phyloP scores from a whole-genome alignment of 2,797 vertebrate genomes.

The Diceros bicornis region DNA sequence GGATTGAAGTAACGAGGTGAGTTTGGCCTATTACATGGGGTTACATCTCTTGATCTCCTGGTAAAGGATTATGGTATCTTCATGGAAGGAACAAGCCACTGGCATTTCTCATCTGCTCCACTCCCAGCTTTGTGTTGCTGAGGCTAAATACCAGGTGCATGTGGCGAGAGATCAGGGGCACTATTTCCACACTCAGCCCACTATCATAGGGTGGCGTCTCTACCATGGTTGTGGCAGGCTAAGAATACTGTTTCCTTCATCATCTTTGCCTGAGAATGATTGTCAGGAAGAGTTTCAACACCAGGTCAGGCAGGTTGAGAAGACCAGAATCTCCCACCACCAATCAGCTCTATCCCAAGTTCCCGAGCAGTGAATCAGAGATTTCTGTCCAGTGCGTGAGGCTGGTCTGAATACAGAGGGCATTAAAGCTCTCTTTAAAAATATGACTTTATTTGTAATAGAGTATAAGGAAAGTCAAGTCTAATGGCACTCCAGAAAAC shows the following conservation, averaged over 20 bases:
- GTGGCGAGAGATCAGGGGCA: neutral
- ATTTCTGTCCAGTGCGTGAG: neutral
- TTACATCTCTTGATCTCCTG: neutral
- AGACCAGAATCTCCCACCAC: neutral
- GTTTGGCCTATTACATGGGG: neutral
- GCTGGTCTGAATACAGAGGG: neutral
- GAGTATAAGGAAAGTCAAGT: neutral
- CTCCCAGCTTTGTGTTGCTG: neutral
- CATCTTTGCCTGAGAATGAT: neutral
- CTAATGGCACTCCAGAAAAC: neutral
- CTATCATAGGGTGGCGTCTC: neutral
- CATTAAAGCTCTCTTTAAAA: neutral
- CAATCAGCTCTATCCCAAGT: neutral
- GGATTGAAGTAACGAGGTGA: neutral
- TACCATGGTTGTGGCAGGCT: neutral
- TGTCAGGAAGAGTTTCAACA: neutral
- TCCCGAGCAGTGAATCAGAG: neutral
- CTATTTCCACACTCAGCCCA: neutral
- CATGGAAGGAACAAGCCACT: neutral
- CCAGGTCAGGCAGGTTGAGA: neutral
- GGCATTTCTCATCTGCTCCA: neutral
- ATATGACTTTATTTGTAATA: neutral
- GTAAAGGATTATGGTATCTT: neutral
- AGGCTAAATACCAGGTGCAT: neutral
- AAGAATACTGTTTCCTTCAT: neutral